These are phyloP conservation scores for Ophion obscuratus DNA, from an alignment of 2,888 invertebrate species.

Conservation along the genomic window DNA sequence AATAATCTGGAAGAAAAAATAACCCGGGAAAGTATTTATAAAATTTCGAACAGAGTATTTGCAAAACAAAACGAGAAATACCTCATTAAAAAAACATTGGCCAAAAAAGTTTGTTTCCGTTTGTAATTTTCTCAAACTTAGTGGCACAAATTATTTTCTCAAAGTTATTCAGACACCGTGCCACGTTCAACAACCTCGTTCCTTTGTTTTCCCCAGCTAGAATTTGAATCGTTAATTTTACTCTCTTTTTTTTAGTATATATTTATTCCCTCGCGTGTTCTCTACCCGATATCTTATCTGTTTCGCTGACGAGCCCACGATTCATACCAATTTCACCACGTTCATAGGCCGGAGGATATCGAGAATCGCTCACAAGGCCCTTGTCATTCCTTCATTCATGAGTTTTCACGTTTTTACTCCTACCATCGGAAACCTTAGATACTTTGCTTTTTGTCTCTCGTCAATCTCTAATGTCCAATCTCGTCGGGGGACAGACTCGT, in stretches of 20 bases:
- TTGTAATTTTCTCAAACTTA: too few species aligned
- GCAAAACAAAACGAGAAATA: too few species aligned
- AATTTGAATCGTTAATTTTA: constrained; percentile 51
- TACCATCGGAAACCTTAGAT: neutral
- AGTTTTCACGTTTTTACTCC: neutral
- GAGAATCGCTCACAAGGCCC: neutral
- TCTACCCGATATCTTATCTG: constrained; percentile 53
- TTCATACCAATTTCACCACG: neutral
- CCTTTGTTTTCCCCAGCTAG: constrained; percentile 46
- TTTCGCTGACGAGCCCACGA: constrained; percentile 40
- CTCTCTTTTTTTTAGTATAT: constrained; percentile 1
- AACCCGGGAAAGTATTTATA: neutral
- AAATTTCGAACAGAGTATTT: too few species aligned
- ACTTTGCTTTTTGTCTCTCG: neutral
- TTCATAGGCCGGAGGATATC: neutral
- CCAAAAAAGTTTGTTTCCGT: neutral
- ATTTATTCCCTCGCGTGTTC: constrained; percentile 7
- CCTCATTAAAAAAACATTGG: too few species aligned
- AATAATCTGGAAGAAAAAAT: neutral
- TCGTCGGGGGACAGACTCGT: neutral
- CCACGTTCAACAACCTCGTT: constrained; percentile 32
- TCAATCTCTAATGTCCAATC: neutral
- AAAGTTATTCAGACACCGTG: too few species aligned
- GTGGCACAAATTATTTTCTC: too few species aligned
- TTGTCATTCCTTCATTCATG: neutral